Base-by-base conservation (phyloP, 92 coral and sea anemone genomes). In the Meandrina meandrites region DNA sequence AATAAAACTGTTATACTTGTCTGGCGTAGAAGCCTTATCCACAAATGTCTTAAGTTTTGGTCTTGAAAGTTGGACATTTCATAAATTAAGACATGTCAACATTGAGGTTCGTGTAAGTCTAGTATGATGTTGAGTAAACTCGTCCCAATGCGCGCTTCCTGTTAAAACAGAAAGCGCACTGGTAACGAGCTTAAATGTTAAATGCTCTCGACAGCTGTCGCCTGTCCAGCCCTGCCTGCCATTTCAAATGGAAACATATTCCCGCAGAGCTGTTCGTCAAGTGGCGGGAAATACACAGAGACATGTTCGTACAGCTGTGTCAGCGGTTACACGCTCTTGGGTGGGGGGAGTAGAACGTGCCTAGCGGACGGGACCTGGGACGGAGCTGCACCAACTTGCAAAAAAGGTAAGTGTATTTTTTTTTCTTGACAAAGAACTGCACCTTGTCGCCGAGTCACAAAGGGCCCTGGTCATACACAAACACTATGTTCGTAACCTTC, bases 301-400 rank as follows among this genome's bases (percentile, higher is more conserved):
- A 66, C 9, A n/a, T 96, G 98, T 82, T 5, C 76, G 4, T 92
- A 91, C 74, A 13, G 50, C 16, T 96, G 98, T 79, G 21, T 76
- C 42, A 78, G 80, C 66, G 98, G 98, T 31, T 94, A 94, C 86
- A 27, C 48, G 35, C 79, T 75, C 17, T 17, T 34, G 13, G 98
- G 98, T 30, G 51, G 28, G 32, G 54, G 60, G 13, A 1, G 21
- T 0, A 40, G 91, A 42, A 76, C 10, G 40, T 96, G 98, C 76
- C 91, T 66, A 66, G 94, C 93, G 18, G 86, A 92, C 54, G 87
- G 91, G 66, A 88, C 89, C 13, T 96, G 98, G 98, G 82, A 86
- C 15, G 96, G 90, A 57, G 73, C 93, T 18, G 56, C 77, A 47
- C 96, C 98, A 18, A 90, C 90, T 36, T 96, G 98, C 87, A 76